phyloP scores from a whole-genome alignment of 2,113 vertebrate species.

The Microtus pennsylvanicus region DNA sequence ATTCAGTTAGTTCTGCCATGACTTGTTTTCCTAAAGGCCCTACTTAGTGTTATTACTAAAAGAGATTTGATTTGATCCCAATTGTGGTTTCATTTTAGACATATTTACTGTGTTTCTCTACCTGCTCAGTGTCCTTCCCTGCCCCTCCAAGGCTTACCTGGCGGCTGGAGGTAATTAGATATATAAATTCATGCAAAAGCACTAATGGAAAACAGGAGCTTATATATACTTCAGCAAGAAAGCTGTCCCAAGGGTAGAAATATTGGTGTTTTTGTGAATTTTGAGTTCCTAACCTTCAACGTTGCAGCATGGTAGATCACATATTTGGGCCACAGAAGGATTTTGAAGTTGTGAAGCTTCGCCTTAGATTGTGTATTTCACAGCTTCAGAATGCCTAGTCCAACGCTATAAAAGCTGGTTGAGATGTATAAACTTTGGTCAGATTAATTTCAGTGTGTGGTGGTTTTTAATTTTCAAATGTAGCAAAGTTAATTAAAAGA shows the following conservation, averaged over 20 bases:
- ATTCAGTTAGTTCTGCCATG: constrained; percentile 80
- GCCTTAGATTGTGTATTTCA: neutral
- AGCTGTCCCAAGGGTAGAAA: constrained; percentile 36
- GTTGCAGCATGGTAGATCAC: neutral
- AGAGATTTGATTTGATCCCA: constrained; percentile 80
- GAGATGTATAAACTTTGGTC: neutral
- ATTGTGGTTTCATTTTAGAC: constrained; percentile 78
- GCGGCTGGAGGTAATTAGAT: constrained; percentile 69
- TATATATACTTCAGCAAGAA: constrained; percentile 57
- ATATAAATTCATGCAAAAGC: constrained; percentile 76
- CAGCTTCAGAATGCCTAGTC: neutral
- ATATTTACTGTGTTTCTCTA: constrained; percentile 78
- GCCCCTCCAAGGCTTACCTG: constrained; percentile 62
- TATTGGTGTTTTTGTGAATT: constrained; percentile 27
- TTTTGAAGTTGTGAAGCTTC: neutral
- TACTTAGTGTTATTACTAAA: constrained; percentile 83
- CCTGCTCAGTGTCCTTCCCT: constrained; percentile 69
- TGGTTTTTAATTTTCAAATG: neutral
- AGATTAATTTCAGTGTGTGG: neutral
- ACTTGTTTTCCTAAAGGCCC: constrained; percentile 80
- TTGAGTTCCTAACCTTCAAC: constrained; percentile 29
- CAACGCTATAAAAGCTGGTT: neutral
- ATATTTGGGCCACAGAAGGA: constrained; percentile 23
- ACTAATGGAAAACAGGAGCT: constrained; percentile 65
- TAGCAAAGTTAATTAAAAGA: neutral